Percentiles rank a stretch among this genome's conserved stretches.
Conservation (phyloP, 2,113 vertebrate genomes). For the Psammodynastes pulverulentus region DNA sequence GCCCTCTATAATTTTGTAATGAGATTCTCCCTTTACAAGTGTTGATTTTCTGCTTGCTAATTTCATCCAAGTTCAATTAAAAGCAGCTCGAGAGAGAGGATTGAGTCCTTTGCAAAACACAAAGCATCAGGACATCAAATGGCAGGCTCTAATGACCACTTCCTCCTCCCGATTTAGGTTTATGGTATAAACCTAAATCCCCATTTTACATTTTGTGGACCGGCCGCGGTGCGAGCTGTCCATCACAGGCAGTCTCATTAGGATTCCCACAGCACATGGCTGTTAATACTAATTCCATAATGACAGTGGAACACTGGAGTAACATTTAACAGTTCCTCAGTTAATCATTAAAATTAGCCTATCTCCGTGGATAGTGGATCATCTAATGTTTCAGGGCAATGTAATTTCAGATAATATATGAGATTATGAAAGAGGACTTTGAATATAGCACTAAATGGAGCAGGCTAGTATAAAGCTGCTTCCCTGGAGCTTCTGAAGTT, state of each 20-base stretch:
- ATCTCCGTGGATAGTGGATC: conserved; percentile 52
- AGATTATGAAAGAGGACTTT: conserved; percentile 57
- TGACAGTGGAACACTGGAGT: conserved; percentile 59
- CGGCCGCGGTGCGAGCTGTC: conserved; percentile 42
- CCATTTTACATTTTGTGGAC: conserved; percentile 41
- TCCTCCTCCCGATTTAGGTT: not conserved
- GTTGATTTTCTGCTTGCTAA: conserved; percentile 46
- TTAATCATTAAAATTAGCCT: conserved; percentile 73
- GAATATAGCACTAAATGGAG: conserved; percentile 38
- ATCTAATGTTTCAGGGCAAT: conserved; percentile 54
- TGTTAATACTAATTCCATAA: conserved; percentile 66
- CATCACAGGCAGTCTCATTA: conserved; percentile 60
- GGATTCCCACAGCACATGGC: conserved; percentile 46
- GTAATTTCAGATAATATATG: conserved; percentile 67
- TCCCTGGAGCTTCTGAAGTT: conserved; percentile 35
- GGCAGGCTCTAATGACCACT: not conserved
- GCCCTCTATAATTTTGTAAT: conserved; percentile 14
- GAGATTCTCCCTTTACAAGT: conserved; percentile 39
- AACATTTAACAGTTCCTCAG: conserved; percentile 68
- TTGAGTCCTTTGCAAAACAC: conserved; percentile 4
- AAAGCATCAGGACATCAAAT: conserved; percentile 39
- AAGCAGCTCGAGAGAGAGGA: conserved; percentile 38
- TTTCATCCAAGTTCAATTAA: conserved; percentile 57
- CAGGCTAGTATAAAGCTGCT: conserved; percentile 38
- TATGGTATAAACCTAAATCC: conserved; percentile 30